These are phyloP conservation scores for Drosophila prostipennis DNA, from an alignment of 2,888 invertebrate genomes.

Conservation along the genomic window DNA sequence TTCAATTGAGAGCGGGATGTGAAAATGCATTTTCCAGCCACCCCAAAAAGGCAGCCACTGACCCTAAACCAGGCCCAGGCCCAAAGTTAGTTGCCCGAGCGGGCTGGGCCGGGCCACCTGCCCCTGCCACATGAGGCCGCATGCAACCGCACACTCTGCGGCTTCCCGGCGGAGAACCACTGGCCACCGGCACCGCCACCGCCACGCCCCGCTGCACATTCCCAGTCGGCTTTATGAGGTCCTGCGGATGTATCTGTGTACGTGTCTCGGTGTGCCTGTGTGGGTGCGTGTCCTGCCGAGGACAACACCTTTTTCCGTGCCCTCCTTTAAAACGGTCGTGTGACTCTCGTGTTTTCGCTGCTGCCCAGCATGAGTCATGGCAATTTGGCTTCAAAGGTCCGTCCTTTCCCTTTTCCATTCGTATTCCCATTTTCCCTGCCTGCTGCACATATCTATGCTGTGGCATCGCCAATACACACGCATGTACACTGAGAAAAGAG, in stretches of 20 bases:
- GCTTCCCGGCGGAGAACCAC: slow-evolving; percentile 60
- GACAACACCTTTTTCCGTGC: slow-evolving; percentile 51
- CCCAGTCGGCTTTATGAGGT: slow-evolving; percentile 62
- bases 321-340: slow-evolving; percentile 43
- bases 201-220: slow-evolving; percentile 70
- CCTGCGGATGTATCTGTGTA: slow-evolving; percentile 31
- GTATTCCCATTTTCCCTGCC: slow-evolving; percentile 12
- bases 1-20: slow-evolving; percentile 38
- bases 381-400: slow-evolving; percentile 43
- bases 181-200: slow-evolving; percentile 10
- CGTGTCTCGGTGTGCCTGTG: slow-evolving; percentile 26
- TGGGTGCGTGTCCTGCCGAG: slow-evolving; percentile 50
- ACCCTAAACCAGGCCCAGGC: slow-evolving; percentile 52
- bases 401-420: slow-evolving; percentile 25
- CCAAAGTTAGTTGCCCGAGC: slow-evolving; percentile 1
- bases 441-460: slow-evolving; percentile 42
- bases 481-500: slow-evolving; percentile 7
- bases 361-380: slow-evolving; percentile 61
- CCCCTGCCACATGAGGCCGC: slow-evolving; percentile 48
- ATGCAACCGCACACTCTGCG: slow-evolving; percentile 75
- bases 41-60: slow-evolving; percentile 60
- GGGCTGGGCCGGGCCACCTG: no score
- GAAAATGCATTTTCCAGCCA: slow-evolving; percentile 69
- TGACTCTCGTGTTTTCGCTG: slow-evolving; percentile 41
- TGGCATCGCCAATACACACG: slow-evolving; percentile 33